Conservation (phyloP, 2,113 vertebrate species). For the Turdus rufiventris region DNA sequence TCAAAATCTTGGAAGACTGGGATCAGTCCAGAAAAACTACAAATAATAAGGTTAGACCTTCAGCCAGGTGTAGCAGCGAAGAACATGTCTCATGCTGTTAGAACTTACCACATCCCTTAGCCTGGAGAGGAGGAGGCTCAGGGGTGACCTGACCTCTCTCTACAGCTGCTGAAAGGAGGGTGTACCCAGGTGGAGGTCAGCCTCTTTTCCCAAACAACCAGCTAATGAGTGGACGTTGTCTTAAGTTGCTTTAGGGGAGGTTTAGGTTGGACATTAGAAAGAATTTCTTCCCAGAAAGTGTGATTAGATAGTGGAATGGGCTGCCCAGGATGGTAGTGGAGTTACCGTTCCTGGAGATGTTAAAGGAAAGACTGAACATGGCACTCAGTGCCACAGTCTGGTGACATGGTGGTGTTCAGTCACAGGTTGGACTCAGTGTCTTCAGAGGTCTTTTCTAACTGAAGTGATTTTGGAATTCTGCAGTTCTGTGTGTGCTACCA, state of each 20-base stretch:
- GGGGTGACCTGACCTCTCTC: background rate
- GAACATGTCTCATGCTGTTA: background rate
- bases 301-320: background rate
- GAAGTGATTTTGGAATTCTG: background rate
- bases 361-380: background rate
- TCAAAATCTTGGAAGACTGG: background rate
- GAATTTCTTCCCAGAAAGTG: background rate
- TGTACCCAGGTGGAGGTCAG: background rate
- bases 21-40: background rate
- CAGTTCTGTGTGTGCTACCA: rapidly evolving
- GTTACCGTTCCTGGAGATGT: rapidly evolving
- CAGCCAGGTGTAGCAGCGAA: background rate
- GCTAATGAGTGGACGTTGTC: background rate
- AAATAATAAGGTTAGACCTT: background rate
- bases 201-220: background rate
- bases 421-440: background rate
- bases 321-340: background rate
- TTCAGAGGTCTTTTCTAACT: background rate
- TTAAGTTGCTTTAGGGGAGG: background rate
- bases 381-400: background rate
- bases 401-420: background rate
- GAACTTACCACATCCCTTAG: background rate
- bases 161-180: background rate
- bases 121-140: background rate
- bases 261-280: background rate